Evolutionary conservation across 2,113 vertebrate genomes (phyloP).

Genomic region (Lanius collurio): DNA sequence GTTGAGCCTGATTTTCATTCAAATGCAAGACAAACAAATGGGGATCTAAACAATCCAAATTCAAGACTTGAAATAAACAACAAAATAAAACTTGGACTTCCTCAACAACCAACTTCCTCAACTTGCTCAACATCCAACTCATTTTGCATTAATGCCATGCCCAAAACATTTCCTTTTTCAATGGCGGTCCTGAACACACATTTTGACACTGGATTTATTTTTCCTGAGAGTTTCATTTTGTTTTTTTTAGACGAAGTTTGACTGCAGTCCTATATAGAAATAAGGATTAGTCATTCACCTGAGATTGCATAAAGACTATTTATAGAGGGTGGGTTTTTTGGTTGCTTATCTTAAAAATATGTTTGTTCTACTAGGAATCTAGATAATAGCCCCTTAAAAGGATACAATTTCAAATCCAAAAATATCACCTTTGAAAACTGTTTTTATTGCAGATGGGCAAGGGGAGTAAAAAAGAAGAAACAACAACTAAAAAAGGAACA

Average conservation of each 20-base stretch:
- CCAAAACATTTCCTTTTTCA: neutral
- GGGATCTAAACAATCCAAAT: neutral
- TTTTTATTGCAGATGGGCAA: neutral
- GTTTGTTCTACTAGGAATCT: neutral
- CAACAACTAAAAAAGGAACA: neutral
- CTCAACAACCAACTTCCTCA: neutral
- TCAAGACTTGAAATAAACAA: neutral
- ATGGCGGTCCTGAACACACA: neutral
- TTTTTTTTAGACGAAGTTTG: neutral
- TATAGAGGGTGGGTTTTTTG: neutral
- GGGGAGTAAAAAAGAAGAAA: neutral
- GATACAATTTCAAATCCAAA: neutral
- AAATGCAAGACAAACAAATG: neutral
- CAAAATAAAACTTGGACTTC: neutral
- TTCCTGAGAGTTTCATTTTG: neutral
- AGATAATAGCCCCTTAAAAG: neutral
- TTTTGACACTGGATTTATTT: neutral
- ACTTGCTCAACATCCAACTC: neutral
- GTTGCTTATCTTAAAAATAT: neutral
- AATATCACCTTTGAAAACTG: neutral
- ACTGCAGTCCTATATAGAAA: neutral
- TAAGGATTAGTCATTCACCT: neutral
- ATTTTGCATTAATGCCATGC: neutral
- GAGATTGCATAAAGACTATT: neutral
- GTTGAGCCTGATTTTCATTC: neutral